Conservation (phyloP, 2,888 invertebrate genomes). For the Stegana nigrithorax region DNA sequence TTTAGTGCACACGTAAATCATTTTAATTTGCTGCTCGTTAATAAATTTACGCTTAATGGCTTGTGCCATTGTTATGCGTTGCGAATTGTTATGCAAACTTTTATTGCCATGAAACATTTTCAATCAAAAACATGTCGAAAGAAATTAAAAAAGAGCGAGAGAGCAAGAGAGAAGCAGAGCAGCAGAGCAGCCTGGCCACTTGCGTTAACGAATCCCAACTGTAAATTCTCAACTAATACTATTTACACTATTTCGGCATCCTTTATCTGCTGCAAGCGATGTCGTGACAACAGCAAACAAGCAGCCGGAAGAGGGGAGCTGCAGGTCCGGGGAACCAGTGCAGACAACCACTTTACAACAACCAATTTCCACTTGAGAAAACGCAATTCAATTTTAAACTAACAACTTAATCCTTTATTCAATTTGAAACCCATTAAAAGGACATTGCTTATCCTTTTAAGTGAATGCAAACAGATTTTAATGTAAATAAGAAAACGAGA, state of each 20-base stretch:
- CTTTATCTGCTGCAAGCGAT: no score
- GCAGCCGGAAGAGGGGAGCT: no score
- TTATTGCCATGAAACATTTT: constrained; percentile 3
- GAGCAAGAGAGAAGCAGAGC: neutral
- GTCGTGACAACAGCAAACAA: no score
- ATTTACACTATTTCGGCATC: neutral
- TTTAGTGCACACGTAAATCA: no score
- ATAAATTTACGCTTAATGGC: constrained; percentile 4
- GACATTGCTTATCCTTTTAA: constrained; percentile 69
- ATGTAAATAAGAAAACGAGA: constrained; percentile 68
- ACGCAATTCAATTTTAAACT: constrained; percentile 66
- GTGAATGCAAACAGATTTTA: constrained; percentile 69
- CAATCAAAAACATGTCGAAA: no score
- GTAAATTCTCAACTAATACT: neutral
- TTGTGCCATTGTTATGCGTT: constrained; percentile 2
- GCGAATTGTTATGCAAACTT: constrained; percentile 4
- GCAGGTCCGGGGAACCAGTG: no score
- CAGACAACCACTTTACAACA: constrained; percentile 11
- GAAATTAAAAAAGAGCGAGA: no score
- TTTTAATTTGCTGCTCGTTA: no score
- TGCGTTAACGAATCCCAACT: neutral
- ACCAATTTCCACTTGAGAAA: constrained; percentile 47
- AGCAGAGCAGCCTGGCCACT: neutral
- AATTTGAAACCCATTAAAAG: constrained; percentile 69
- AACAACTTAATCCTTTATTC: constrained; percentile 70